Base-by-base conservation (phyloP, 2,888 invertebrate species). In the Hylaea fasciaria region DNA sequence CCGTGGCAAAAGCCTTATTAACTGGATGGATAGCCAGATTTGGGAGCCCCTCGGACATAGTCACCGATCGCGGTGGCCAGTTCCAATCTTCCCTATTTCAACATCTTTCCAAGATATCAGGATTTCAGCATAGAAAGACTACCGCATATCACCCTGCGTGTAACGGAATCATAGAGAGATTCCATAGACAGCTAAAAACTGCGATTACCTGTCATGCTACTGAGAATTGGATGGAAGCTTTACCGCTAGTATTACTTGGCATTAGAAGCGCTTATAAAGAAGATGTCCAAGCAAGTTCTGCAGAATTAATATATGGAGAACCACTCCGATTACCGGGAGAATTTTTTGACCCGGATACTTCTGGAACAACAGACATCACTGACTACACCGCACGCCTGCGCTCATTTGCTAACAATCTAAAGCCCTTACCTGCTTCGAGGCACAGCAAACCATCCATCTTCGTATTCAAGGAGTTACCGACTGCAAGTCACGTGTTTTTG, bases 51-150 rank as follows among this genome's bases (percentile, higher is more conserved):
- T 32, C 39, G 41, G 55, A 47, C 3, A 80, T 80, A 2, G 85
- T 82, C 47, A 78, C 81, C n/a, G 76, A 83, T 22, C 82, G 82
- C 45, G 83, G 87, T 37, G 47, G 81, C 0, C 83, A 86, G 65
- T 29, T 73, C 75, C 58, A 72, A 57, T 63, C 66, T 0, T 12
- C 40, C 0, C 54, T 70, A 0, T 68, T 70, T 12, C 45, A 51
- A n/a, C 8, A 51, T 1, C 22, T 65, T 0, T 14, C 56, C 2
- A 29, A 47, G 2, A 16, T 50, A 16, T 12, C 43, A 0, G 67
- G 69, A 8, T 58, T 60, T 12, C 9, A 54, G n/a, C 64, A 62
- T 16, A 13, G 13, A 1, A 29, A 55, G 0, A 68, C 68, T 0
- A 67, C 66, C 0, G 63, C 69, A 50, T 40, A 13, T 40, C 28